phyloP scores from a whole-genome alignment of 2,113 vertebrate genomes.

The Rhinopomastus cyanomelas region DNA sequence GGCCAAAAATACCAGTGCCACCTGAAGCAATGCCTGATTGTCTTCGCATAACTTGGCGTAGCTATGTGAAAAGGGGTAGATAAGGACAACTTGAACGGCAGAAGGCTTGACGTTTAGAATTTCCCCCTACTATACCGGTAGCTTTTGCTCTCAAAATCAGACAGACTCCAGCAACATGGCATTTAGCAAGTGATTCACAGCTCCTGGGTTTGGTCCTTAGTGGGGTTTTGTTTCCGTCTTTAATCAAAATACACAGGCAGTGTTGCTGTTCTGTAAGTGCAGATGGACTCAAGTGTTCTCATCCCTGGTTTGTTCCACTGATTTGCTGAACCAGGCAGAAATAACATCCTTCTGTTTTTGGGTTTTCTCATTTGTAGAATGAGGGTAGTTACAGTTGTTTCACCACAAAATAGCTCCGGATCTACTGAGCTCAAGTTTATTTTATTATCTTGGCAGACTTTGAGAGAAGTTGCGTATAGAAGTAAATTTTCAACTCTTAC shows the following conservation, averaged over 20 bases:
- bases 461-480: background rate
- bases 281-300: background rate
- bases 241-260: background rate
- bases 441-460: background rate
- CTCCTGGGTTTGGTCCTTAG: background rate
- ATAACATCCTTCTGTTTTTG: background rate
- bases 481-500: background rate
- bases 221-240: background rate
- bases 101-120: background rate
- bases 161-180: background rate
- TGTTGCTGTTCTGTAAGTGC: fast-evolving
- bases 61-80: fast-evolving
- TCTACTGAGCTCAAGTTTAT: background rate
- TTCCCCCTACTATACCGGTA: background rate
- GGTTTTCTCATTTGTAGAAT: background rate
- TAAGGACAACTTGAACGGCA: background rate
- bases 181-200: background rate
- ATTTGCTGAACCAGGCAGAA: background rate
- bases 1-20: background rate
- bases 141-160: background rate
- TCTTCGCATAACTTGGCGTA: background rate
- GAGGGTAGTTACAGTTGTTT: background rate
- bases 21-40: background rate
- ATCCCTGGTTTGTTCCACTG: background rate
- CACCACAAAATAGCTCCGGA: background rate